These are phyloP conservation scores for Urocitellus parryii DNA, from an alignment of 2,113 vertebrate species.

Conservation along the genomic window DNA sequence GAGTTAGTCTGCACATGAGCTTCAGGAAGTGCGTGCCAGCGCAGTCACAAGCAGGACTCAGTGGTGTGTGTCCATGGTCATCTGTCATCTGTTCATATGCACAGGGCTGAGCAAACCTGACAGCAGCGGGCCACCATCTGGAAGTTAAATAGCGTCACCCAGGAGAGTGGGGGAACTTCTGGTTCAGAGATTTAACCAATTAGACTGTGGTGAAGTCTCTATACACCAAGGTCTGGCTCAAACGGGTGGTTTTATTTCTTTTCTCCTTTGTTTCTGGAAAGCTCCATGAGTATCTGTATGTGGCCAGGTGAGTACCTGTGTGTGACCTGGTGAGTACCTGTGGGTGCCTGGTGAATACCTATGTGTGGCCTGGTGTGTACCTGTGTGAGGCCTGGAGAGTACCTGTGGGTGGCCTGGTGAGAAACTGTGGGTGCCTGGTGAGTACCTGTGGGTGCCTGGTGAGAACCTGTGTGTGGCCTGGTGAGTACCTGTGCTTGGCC, in stretches of 20 bases:
- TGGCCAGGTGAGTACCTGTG: no score
- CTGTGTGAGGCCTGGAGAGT: no score
- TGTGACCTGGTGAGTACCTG: no score
- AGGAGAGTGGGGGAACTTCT: not conserved
- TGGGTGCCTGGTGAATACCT: no score
- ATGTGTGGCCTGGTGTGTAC: no score
- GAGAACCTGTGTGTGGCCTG: no score
- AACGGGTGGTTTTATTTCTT: not conserved
- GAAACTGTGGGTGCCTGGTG: no score
- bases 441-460: no score
- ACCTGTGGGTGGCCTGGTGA: no score
- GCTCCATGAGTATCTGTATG: not conserved
- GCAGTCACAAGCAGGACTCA: not conserved
- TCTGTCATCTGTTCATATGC: no score
- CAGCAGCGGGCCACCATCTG: not conserved
- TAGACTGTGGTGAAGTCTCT: not conserved
- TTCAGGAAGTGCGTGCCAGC: not conserved
- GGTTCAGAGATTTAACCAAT: not conserved
- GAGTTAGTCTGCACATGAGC: not conserved
- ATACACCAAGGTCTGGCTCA: not conserved
- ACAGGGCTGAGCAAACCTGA: not conserved
- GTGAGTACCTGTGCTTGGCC: no score
- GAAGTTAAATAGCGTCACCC: not conserved
- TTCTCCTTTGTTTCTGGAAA: not conserved
- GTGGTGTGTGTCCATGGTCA: not conserved